Percentiles rank a stretch among this genome's conserved stretches.
phyloP scores from a whole-genome alignment of 1,140 invertebrate species.

The Aradophagus sp. region DNA sequence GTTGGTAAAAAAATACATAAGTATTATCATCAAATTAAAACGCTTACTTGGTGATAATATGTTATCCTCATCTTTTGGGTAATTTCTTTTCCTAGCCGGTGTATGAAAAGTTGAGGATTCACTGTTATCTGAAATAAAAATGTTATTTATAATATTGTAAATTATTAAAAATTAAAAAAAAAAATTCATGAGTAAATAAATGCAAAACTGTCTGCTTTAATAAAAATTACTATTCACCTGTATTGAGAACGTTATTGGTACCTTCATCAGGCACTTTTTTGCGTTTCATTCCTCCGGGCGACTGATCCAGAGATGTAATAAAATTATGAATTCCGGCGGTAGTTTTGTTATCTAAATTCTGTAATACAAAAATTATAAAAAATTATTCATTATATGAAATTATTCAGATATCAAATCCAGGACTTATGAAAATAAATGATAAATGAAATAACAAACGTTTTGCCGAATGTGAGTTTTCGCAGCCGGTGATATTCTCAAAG shows the following conservation, averaged over 20 bases:
- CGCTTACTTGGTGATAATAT: slow-evolving; percentile 73
- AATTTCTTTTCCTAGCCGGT: slow-evolving; percentile 69
- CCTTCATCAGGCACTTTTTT: slow-evolving; percentile 24
- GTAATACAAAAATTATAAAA: slow-evolving; percentile 4
- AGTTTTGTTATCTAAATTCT: slow-evolving; percentile 19
- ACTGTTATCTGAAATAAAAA: slow-evolving; percentile 13
- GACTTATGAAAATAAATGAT: too few species aligned
- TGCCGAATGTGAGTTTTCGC: slow-evolving; percentile 60
- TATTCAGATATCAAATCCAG: too few species aligned
- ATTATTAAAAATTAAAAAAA: slow-evolving; percentile 6
- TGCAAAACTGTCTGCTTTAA: background rate
- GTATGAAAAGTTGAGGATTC: slow-evolving; percentile 59
- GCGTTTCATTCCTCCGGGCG: slow-evolving; percentile 55
- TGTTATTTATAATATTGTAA: slow-evolving; percentile 4
- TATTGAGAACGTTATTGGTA: slow-evolving; percentile 45
- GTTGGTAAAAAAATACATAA: too few species aligned
- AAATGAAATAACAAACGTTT: slow-evolving; percentile 11
- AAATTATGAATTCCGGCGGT: slow-evolving; percentile 55
- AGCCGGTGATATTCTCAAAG: slow-evolving; percentile 68
- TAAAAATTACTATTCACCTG: slow-evolving; percentile 18
- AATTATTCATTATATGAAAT: too few species aligned
- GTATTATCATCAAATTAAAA: background rate
- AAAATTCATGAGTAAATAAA: background rate
- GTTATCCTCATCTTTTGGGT: slow-evolving; percentile 68
- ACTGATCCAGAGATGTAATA: slow-evolving; percentile 66